phyloP scores from a whole-genome alignment of 2,888 invertebrate genomes.

The Sympetrum striolatum region DNA sequence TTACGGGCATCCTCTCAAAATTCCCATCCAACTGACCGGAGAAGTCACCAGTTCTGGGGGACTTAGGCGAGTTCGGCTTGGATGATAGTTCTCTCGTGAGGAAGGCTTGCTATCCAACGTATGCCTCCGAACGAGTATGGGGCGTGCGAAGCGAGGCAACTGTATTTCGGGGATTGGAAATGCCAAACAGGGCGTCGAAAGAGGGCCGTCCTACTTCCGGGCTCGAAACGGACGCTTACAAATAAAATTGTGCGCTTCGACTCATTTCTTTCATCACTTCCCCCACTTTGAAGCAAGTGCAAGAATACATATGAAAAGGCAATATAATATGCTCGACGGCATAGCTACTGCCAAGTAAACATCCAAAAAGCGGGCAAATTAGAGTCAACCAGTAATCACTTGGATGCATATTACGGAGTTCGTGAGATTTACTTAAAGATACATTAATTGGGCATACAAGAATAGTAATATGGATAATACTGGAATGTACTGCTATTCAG shows the following conservation, averaged over 20 bases:
- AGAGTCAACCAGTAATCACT: neutral
- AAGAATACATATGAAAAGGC: neutral
- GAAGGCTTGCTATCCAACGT: neutral
- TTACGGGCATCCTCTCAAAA: neutral
- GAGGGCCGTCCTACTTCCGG: neutral
- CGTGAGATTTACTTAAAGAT: neutral
- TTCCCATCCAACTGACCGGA: conserved; percentile 40
- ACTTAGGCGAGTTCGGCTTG: conserved; percentile 9
- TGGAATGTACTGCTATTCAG: conserved; percentile 1
- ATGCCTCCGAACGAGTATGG: neutral
- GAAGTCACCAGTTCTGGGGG: conserved; percentile 16
- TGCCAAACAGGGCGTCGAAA: neutral
- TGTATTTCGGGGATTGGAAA: neutral
- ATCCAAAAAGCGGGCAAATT: neutral
- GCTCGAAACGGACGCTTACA: neutral
- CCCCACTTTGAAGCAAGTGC: neutral
- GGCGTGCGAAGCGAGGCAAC: neutral
- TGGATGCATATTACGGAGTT: neutral
- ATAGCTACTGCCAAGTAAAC: neutral
- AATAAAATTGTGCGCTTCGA: neutral
- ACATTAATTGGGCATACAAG: conserved; percentile 23
- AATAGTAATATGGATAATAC: neutral
- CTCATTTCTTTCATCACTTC: neutral
- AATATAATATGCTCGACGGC: neutral
- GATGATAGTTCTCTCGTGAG: neutral